These are phyloP conservation scores for Drosophila pseudoobscura DNA, from an alignment of 1,140 invertebrate species.

Conservation along the genomic window DNA sequence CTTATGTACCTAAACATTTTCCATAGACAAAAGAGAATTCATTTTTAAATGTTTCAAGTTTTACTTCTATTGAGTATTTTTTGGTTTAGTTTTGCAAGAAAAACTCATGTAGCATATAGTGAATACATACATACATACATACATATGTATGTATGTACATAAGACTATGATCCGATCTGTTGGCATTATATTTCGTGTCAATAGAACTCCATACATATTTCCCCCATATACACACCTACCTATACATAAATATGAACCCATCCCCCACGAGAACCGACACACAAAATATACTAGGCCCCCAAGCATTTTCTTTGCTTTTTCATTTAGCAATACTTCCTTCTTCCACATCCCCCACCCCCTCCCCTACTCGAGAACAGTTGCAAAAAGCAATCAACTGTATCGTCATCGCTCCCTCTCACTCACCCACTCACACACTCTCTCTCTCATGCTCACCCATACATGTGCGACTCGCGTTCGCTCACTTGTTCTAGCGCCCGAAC, in stretches of 20 bases:
- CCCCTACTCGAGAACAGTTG: constrained; percentile 34
- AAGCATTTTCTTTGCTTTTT: constrained; percentile 68
- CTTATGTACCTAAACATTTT: too few species aligned
- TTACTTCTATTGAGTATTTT: too few species aligned
- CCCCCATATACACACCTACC: neutral
- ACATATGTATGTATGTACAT: too few species aligned
- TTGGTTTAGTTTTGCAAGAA: too few species aligned
- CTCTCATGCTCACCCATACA: neutral
- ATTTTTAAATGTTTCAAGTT: too few species aligned
- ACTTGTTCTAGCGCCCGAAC: constrained; percentile 46
- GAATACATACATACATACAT: too few species aligned
- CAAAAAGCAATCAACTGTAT: constrained; percentile 60
- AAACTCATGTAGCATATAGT: too few species aligned
- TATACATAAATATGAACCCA: constrained; percentile 1
- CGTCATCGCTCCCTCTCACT: constrained; percentile 22
- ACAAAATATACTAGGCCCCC: constrained; percentile 7
- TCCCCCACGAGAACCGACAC: too few species aligned
- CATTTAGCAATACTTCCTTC: constrained; percentile 67
- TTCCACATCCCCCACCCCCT: constrained; percentile 16
- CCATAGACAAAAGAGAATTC: too few species aligned
- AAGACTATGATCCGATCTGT: neutral
- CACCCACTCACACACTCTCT: neutral
- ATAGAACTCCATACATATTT: neutral
- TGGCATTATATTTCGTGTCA: neutral
- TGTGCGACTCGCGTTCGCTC: constrained; percentile 22